A percentile compares a stretch with the other conserved stretches of the same genome.
Evolutionary conservation across 2,113 vertebrate species (phyloP).

Genomic region (Heteronetta atricapilla): DNA sequence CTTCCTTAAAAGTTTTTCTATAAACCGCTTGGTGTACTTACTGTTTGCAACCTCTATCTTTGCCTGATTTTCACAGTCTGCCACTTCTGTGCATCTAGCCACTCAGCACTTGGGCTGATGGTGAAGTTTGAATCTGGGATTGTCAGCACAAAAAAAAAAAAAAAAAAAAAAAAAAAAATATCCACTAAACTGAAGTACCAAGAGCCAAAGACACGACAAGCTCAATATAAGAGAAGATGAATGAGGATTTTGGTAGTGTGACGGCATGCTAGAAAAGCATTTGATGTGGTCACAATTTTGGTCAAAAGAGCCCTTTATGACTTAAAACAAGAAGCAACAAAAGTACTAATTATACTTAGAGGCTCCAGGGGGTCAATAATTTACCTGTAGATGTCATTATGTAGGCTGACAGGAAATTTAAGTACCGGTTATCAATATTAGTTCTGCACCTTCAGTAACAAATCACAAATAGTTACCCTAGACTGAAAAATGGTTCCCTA

Average conservation of each 20-base stretch:
- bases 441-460: not conserved
- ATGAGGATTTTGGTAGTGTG: not conserved
- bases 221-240: not conserved
- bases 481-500: not conserved
- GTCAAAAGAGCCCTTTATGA: not conserved
- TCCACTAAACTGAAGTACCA: not conserved
- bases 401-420: not conserved
- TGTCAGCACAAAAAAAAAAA: not conserved
- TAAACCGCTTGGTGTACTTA: not conserved
- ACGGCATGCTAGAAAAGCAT: not conserved
- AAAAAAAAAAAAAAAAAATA: not conserved
- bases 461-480: not conserved
- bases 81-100: rapidly evolving
- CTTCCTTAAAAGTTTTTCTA: not conserved
- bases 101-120: not conserved
- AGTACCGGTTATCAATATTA: not conserved
- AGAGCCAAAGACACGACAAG: not conserved
- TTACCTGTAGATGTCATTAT: not conserved
- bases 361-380: not conserved
- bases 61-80: not conserved
- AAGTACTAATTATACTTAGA: not conserved
- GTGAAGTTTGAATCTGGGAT: no score
- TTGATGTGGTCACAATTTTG: not conserved
- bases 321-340: not conserved
- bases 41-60: not conserved